Conservation (phyloP, 2,888 invertebrate species). For the Fragum fragum region DNA sequence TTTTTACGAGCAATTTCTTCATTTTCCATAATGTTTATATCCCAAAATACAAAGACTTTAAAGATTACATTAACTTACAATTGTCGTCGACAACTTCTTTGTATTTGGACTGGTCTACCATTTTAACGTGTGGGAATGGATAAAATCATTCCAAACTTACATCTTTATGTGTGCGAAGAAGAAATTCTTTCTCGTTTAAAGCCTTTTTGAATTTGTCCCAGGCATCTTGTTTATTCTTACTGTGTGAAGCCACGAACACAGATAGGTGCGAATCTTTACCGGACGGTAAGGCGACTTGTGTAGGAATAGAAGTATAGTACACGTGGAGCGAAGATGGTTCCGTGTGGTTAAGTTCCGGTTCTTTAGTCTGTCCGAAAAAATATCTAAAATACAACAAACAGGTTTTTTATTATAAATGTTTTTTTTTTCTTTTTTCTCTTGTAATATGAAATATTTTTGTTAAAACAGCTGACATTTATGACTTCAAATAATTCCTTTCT, state of each 20-base stretch:
- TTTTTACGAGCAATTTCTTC: no score
- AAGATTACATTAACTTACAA: no score
- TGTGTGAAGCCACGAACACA: slow-evolving; percentile 58
- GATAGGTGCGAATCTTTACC: background rate
- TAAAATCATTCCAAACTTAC: slow-evolving; percentile 9
- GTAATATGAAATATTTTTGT: no score
- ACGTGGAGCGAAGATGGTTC: slow-evolving; percentile 49
- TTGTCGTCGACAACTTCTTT: no score
- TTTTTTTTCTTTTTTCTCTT: no score
- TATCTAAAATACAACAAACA: slow-evolving; percentile 48
- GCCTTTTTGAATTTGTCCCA: slow-evolving; percentile 33
- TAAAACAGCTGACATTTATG: no score
- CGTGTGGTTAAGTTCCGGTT: slow-evolving; percentile 54
- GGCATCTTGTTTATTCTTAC: slow-evolving; percentile 51
- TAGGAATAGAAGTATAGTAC: slow-evolving; percentile 50
- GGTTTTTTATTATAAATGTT: no score
- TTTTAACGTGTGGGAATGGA: no score
- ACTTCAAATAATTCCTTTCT: no score
- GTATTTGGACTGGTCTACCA: no score
- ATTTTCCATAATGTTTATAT: no score
- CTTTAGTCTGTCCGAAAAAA: slow-evolving; percentile 36
- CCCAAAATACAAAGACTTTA: no score
- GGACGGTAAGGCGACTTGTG: slow-evolving; percentile 17
- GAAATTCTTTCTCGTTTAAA: background rate
- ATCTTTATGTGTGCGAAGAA: slow-evolving; percentile 31